Evolutionary conservation across 2,113 vertebrate species (phyloP), one percentile per base, ranked within the genome.

Genomic region (Indri indri): DNA sequence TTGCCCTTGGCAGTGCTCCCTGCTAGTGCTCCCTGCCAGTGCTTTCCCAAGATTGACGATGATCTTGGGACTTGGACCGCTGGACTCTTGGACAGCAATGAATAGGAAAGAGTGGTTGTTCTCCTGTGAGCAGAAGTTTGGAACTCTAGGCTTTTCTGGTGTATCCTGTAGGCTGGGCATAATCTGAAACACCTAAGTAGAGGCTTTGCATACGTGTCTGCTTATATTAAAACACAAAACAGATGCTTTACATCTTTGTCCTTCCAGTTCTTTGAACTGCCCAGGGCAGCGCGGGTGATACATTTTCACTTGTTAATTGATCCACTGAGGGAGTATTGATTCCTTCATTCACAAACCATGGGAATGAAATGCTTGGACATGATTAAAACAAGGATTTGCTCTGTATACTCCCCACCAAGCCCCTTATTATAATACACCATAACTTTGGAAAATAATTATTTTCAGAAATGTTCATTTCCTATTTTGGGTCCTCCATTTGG

Each of bases 401-500:
- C 45, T 92, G 2, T 17, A 0, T 16, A 13, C 22, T 32, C 5
- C n/a, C 6, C 0, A 1, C 27, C 6, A 54, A 42, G 18, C 80
- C 16, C 45, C 14, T 57, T 32, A 2, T 45, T 22, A 54, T 54
- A 7, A 54, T 54, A 23, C 52, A 1, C 30, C 18, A 4, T 20
- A 10, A 3, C 47, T 76, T 65, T 3, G 42, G 63, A 25, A 42
- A 45, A 23, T 18, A 12, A 10, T 2, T 0, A 6, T 40, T 59
- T 54, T 34, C 8, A 30, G 68, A 32, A 59, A 22, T 1, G 14
- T 25, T 23, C 14, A 3, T 17, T n/a, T 54, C 76, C 50, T 9
- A 2, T 18, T 27, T 4, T 0, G 42, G 30, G 57, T 13, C 68
- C 18, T 30, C 2, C 0, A 0, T 2, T 12, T 14, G 13, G 32